Evolutionary conservation across 2,888 invertebrate genomes (phyloP).

Genomic region (Hypena proboscidalis): DNA sequence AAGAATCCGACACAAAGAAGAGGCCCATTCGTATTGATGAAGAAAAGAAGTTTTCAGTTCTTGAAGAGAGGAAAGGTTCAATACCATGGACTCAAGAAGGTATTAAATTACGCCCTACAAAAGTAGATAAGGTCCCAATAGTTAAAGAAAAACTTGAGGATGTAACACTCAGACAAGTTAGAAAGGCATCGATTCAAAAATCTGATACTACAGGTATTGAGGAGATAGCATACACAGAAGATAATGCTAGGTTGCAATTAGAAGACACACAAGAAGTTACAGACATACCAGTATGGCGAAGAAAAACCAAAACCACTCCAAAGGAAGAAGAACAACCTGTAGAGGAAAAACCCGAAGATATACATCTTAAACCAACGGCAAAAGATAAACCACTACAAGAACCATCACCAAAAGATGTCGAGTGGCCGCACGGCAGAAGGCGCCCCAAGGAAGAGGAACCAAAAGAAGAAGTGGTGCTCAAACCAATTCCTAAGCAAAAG

Average conservation of each 20-base stretch:
- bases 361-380: constrained; percentile 47
- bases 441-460: constrained; percentile 46
- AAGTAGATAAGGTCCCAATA: constrained; percentile 82
- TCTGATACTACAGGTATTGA: constrained; percentile 71
- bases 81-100: constrained; percentile 87
- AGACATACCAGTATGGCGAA: constrained; percentile 6
- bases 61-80: constrained; percentile 61
- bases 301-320: not conserved
- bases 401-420: constrained; percentile 43
- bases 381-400: constrained; percentile 46
- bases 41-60: constrained; percentile 31
- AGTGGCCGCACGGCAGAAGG: constrained; percentile 37
- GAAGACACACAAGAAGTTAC: constrained; percentile 27
- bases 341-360: constrained; percentile 59
- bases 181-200: constrained; percentile 69
- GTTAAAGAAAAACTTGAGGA: constrained; percentile 83
- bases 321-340: not conserved
- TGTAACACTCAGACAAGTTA: constrained; percentile 65
- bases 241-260: constrained; percentile 82
- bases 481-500: constrained; percentile 49
- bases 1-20: constrained; percentile 32
- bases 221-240: constrained; percentile 85
- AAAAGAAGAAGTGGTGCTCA: constrained; percentile 56
- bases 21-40: constrained; percentile 43
- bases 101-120: constrained; percentile 85